phyloP scores from a whole-genome alignment of 1,140 invertebrate genomes.

The Pseudomyrmex concolor region DNA sequence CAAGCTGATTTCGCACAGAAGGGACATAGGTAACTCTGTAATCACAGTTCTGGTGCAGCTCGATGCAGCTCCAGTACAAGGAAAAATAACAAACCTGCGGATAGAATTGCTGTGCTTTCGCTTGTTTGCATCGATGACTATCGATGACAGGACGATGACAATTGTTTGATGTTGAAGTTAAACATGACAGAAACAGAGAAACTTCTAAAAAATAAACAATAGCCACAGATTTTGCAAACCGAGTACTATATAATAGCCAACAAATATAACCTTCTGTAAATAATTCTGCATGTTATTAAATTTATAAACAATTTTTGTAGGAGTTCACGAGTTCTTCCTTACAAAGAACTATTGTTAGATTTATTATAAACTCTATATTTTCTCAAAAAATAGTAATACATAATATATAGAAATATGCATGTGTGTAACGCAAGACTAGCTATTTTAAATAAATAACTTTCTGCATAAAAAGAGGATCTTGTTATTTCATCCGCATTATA shows the following conservation, averaged over 20 bases:
- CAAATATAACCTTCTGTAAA: slow-evolving; percentile 40
- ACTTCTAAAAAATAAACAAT: background rate
- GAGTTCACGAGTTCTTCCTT: background rate
- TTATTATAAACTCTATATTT: slow-evolving; percentile 12
- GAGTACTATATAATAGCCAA: background rate
- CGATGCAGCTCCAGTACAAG: too few relatives aligned
- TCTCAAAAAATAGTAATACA: slow-evolving; percentile 1
- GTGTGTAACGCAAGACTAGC: slow-evolving; percentile 13
- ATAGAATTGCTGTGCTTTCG: too few relatives aligned
- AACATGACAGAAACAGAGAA: background rate
- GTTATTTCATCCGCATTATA: slow-evolving; percentile 14
- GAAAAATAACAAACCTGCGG: too few relatives aligned
- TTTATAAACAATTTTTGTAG: slow-evolving; percentile 19
- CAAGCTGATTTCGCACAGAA: too few relatives aligned
- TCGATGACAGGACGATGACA: too few relatives aligned
- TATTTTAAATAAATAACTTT: slow-evolving; percentile 34
- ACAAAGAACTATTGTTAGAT: too few relatives aligned
- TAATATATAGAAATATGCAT: slow-evolving; percentile 16
- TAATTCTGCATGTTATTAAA: slow-evolving; percentile 47
- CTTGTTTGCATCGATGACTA: too few relatives aligned
- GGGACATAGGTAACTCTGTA: too few relatives aligned
- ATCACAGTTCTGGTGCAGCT: too few relatives aligned
- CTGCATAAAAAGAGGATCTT: background rate
- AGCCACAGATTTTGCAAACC: slow-evolving; percentile 15
- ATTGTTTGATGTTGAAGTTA: background rate